Conservation (phyloP, 2,113 vertebrate genomes). For the Hypomesus transpacificus region DNA sequence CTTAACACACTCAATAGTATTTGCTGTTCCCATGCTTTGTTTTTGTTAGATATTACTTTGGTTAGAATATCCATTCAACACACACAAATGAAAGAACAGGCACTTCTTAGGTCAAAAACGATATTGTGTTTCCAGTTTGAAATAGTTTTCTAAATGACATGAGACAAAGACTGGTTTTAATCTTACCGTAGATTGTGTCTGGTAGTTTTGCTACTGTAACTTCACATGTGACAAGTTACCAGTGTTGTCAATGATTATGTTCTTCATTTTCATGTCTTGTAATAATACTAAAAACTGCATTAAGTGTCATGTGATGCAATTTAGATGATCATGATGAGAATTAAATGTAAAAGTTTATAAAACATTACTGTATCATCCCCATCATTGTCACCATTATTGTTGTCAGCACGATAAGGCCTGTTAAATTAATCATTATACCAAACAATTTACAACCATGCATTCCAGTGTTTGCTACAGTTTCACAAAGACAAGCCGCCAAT, state of each 20-base stretch:
- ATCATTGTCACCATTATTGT: slow-evolving; percentile 16
- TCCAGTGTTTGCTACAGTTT: slow-evolving; percentile 40
- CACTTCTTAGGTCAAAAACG: slow-evolving; percentile 47
- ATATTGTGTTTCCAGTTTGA: slow-evolving; percentile 52
- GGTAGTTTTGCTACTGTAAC: slow-evolving; percentile 41
- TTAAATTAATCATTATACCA: slow-evolving; percentile 31
- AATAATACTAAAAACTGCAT: slow-evolving; percentile 14
- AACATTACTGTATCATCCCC: neutral
- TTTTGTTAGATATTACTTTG: slow-evolving; percentile 47
- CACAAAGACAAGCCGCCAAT: slow-evolving; percentile 43
- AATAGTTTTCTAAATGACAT: slow-evolving; percentile 54
- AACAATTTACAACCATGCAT: slow-evolving; percentile 38
- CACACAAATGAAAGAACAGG: slow-evolving; percentile 37
- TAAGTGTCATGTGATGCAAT: neutral
- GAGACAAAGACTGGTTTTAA: slow-evolving; percentile 48
- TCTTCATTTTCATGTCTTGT: slow-evolving; percentile 13
- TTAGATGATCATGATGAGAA: too few relatives aligned
- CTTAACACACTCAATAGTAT: neutral
- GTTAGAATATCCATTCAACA: slow-evolving; percentile 29
- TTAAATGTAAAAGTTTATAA: too few relatives aligned
- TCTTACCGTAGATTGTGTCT: slow-evolving; percentile 50
- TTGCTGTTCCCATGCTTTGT: slow-evolving; percentile 17
- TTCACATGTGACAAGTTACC: slow-evolving; percentile 45
- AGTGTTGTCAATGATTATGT: slow-evolving; percentile 6
- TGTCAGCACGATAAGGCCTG: slow-evolving; percentile 13